phyloP scores from a whole-genome alignment of 1,140 invertebrate genomes.

The Globodera rostochiensis region DNA sequence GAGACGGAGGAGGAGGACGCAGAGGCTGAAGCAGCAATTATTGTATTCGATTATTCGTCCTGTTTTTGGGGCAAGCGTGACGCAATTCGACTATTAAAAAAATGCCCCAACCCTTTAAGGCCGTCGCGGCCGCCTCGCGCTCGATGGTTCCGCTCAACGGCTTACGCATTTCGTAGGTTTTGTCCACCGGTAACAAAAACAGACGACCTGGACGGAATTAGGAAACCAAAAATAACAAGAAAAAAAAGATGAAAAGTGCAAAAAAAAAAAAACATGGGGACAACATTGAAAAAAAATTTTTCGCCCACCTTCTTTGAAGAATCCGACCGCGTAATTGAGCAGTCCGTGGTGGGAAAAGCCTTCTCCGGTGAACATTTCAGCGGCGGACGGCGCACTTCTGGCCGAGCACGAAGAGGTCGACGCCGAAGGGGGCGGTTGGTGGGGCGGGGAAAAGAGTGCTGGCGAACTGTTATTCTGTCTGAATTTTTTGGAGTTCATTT shows the following conservation, averaged over 20 bases:
- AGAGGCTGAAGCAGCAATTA: background rate
- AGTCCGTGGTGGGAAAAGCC: conserved; percentile 28
- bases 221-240: background rate
- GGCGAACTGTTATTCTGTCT: background rate
- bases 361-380: conserved; percentile 22
- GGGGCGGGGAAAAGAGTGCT: no score
- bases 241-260: no score
- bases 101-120: background rate
- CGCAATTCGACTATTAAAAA: background rate
- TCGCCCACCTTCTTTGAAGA: conserved; percentile 22
- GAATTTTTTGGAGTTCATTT: background rate
- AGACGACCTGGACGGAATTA: conserved; percentile 1
- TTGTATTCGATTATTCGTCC: background rate
- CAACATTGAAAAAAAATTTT: background rate
- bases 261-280: background rate
- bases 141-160: conserved; percentile 17
- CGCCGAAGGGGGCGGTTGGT: background rate
- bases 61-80: background rate
- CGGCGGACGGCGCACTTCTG: background rate
- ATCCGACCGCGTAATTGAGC: conserved; percentile 22
- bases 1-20: background rate
- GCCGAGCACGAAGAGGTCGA: background rate
- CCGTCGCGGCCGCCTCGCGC: background rate
- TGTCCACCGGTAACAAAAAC: conserved; percentile 26
- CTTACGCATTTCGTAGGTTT: conserved; percentile 28